These are phyloP conservation scores for Setophaga kirtlandii DNA, from an alignment of 2,113 vertebrate species.

Conservation along the genomic window DNA sequence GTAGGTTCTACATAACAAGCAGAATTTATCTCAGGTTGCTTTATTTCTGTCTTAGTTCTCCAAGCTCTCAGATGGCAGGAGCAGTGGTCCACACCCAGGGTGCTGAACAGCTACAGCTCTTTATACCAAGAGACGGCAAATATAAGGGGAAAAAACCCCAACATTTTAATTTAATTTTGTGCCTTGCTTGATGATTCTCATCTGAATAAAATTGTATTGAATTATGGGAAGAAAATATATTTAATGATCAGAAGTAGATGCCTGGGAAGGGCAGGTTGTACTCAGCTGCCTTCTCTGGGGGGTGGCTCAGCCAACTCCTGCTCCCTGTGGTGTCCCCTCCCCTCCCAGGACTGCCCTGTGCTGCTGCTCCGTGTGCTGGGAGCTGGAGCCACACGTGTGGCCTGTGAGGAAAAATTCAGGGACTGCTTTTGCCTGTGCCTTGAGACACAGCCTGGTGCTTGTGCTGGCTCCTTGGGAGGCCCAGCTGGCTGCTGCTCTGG, in stretches of 20 bases:
- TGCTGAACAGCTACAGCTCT: background rate
- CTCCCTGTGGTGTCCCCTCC: background rate
- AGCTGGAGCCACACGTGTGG: accelerated
- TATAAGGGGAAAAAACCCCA: accelerated
- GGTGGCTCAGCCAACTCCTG: background rate
- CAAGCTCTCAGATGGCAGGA: background rate
- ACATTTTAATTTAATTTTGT: background rate
- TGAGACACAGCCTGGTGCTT: accelerated
- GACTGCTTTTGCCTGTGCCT: background rate
- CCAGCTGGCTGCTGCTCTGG: background rate
- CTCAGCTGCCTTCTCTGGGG: background rate
- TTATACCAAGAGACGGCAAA: background rate
- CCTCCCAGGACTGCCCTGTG: too few species aligned
- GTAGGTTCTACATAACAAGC: background rate
- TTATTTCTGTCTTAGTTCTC: background rate
- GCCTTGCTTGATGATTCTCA: background rate
- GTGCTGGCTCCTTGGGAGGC: accelerated
- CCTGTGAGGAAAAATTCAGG: accelerated
- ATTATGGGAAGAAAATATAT: background rate
- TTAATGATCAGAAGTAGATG: background rate
- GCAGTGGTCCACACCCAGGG: background rate
- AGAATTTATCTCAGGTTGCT: background rate
- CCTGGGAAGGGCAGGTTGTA: background rate
- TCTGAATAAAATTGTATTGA: background rate
- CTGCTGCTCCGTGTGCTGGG: background rate